These are phyloP conservation scores for Poecilobothrus nobilitatus DNA, from an alignment of 2,888 invertebrate species.

Conservation along the genomic window DNA sequence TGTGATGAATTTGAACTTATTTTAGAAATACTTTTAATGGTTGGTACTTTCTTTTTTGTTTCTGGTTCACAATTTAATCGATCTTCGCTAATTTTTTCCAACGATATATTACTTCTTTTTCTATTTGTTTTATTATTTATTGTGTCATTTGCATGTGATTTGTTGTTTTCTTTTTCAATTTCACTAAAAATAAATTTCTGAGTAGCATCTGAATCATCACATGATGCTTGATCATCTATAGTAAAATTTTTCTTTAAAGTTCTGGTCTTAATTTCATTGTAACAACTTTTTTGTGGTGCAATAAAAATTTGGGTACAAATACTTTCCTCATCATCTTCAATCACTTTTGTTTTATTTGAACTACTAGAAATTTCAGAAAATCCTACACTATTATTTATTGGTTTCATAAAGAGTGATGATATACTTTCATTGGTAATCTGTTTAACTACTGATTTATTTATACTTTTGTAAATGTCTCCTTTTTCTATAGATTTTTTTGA, in stretches of 20 bases:
- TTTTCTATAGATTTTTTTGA: no score
- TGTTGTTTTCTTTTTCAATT: background rate
- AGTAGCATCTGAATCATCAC: background rate
- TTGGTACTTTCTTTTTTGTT: background rate
- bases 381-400: no score
- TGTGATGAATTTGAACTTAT: no score
- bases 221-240: background rate
- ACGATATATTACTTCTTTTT: no score
- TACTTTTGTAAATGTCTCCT: no score
- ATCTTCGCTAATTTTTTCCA: no score
- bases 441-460: no score
- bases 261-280: background rate
- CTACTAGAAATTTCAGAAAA: no score
- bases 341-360: background rate
- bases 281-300: background rate
- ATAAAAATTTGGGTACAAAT: conserved; percentile 14
- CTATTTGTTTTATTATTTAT: background rate
- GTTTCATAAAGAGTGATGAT: background rate
- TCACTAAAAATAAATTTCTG: background rate
- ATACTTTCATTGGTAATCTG: no score
- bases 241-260: conserved; percentile 7
- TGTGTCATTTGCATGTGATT: background rate
- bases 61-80: background rate
- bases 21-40: background rate
- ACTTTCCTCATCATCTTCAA: conserved; percentile 2